Conservation (phyloP, 2,113 vertebrate genomes). For the Eolophus roseicapilla region DNA sequence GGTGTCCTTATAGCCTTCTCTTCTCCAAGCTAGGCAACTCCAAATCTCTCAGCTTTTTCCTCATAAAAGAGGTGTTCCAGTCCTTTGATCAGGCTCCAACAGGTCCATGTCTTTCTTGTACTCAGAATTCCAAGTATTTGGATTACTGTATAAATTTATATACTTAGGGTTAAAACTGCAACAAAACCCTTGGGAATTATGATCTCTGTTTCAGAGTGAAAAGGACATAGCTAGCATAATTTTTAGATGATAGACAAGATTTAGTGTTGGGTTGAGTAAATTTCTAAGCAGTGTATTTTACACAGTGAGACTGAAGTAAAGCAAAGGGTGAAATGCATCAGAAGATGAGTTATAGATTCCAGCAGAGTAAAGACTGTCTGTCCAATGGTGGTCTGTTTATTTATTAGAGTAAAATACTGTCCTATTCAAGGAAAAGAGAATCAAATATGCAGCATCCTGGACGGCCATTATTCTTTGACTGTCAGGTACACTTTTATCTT, state of each 20-base stretch:
- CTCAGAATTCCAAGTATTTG: neutral
- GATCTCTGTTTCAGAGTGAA: neutral
- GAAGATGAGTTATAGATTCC: neutral
- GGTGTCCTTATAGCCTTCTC: neutral
- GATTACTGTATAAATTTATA: neutral
- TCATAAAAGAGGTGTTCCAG: neutral
- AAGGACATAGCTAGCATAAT: neutral
- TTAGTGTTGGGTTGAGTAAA: neutral
- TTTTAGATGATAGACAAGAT: neutral
- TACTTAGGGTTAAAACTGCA: neutral
- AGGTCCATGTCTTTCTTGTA: neutral
- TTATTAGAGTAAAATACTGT: neutral
- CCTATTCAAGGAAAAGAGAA: neutral
- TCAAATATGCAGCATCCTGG: neutral
- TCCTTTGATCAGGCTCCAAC: neutral
- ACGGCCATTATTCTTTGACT: neutral
- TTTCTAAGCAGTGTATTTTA: neutral
- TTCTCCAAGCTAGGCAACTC: neutral
- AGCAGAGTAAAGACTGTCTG: neutral
- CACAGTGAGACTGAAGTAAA: neutral
- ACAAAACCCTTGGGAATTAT: neutral
- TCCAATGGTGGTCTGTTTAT: neutral
- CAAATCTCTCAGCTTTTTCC: neutral
- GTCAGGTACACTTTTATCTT: neutral
- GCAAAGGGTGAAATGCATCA: neutral